A percentile compares a stretch with the other conserved stretches of the same genome.
These are phyloP conservation scores for Aptenodytes forsteri DNA, from an alignment of 2,113 vertebrate species.

Conservation along the genomic window DNA sequence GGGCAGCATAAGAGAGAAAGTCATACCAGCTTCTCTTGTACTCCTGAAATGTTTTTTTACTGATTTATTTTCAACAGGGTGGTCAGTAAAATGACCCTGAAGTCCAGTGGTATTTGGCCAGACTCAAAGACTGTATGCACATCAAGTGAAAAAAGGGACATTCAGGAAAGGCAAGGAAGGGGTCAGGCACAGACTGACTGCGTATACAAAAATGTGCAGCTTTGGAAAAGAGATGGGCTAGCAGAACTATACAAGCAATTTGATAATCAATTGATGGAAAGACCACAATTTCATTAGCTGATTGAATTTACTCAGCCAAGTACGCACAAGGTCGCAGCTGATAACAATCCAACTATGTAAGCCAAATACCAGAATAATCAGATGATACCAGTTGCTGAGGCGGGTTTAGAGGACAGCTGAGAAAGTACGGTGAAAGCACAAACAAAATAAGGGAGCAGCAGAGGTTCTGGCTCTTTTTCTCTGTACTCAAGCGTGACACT, in stretches of 20 bases:
- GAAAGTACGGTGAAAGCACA: neutral
- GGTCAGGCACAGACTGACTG: neutral
- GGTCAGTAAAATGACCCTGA: neutral
- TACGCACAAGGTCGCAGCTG: neutral
- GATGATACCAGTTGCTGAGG: neutral
- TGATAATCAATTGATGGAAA: neutral
- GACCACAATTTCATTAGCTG: slow-evolving; percentile 3
- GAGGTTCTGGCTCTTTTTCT: neutral
- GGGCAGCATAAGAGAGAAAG: neutral
- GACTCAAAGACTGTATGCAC: neutral
- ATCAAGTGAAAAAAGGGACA: neutral
- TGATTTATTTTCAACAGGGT: neutral
- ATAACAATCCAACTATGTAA: neutral
- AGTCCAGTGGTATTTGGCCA: neutral
- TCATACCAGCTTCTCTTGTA: neutral
- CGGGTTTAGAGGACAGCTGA: slow-evolving; percentile 21
- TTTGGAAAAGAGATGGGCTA: neutral
- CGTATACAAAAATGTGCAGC: neutral
- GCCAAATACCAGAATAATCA: slow-evolving; percentile 46
- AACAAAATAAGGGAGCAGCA: neutral
- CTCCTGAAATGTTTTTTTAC: neutral
- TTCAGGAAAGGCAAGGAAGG: neutral
- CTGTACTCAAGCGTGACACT: neutral
- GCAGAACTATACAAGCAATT: neutral
- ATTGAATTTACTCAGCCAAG: slow-evolving; percentile 46